Percentiles rank a stretch among this genome's conserved stretches.
Conservation (phyloP, 2,113 vertebrate genomes). For the Phalacrocorax brasilianus region DNA sequence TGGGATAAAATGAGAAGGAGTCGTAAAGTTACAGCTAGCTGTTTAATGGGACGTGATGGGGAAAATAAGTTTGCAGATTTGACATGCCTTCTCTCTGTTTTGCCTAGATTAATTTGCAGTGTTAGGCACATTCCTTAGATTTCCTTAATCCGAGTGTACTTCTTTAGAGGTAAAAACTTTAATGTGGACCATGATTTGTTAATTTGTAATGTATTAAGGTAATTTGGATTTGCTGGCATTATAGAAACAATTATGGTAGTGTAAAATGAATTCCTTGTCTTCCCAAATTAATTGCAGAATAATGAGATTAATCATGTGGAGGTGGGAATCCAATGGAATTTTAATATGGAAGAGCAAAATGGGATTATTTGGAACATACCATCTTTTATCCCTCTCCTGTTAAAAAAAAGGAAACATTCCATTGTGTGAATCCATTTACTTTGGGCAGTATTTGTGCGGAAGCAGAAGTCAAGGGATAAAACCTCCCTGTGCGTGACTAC, state of each 20-base stretch:
- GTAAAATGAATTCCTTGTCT: conserved; percentile 10
- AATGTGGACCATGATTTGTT: not conserved
- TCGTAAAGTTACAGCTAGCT: not conserved
- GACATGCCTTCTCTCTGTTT: not conserved
- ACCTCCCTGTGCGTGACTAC: not conserved
- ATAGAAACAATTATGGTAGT: not conserved
- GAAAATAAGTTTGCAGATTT: not conserved
- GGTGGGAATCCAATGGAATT: not conserved
- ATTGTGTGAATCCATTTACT: not conserved
- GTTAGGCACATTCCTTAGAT: not conserved
- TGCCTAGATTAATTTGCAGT: not conserved
- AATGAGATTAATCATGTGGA: conserved; percentile 7
- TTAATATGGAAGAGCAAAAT: not conserved
- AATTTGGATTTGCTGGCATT: conserved; percentile 14
- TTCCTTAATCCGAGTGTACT: not conserved
- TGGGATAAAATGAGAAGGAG: not conserved
- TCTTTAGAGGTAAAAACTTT: not conserved
- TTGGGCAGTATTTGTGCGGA: not conserved
- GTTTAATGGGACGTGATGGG: conserved; percentile 11
- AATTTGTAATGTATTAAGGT: conserved; percentile 21
- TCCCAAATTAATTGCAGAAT: conserved; percentile 16
- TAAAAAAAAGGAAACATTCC: not conserved
- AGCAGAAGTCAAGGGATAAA: not conserved
- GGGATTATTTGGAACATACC: not conserved
- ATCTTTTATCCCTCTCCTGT: not conserved